phyloP scores from a whole-genome alignment of 2,113 vertebrate genomes.

The Bothrops jararaca region DNA sequence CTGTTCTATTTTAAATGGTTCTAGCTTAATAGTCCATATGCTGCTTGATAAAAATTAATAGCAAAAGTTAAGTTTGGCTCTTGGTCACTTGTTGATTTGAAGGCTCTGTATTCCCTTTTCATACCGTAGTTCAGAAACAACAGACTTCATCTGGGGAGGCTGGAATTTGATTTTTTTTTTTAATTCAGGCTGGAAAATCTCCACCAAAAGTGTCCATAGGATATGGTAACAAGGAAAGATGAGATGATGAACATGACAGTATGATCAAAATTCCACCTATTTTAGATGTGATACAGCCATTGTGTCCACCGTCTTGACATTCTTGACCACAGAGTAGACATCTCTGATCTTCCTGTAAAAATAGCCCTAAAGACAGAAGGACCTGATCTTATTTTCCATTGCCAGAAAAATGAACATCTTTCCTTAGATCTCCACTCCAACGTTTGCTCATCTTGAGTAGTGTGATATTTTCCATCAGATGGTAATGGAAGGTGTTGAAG shows the following conservation, averaged over 20 bases:
- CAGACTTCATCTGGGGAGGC: neutral
- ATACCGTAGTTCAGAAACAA: neutral
- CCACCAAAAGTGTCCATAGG: neutral
- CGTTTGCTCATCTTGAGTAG: neutral
- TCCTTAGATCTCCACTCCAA: neutral
- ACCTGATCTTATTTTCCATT: neutral
- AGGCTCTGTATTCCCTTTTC: neutral
- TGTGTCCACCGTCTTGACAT: neutral
- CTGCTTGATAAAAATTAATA: neutral
- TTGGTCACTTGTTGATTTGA: neutral
- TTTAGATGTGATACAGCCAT: neutral
- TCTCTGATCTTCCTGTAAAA: neutral
- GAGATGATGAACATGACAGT: neutral
- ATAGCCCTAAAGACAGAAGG: neutral
- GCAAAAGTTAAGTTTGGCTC: neutral
- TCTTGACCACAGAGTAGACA: neutral
- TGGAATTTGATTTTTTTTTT: neutral
- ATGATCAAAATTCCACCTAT: neutral
- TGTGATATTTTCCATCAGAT: neutral
- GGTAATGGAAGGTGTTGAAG: neutral
- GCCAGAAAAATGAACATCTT: neutral
- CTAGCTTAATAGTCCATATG: neutral
- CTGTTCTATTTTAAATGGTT: constrained; percentile 3
- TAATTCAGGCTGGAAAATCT: neutral
- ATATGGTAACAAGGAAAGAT: neutral